Evolutionary conservation across 1,140 invertebrate species (phyloP).

Genomic region (Zaprionus inermis): DNA sequence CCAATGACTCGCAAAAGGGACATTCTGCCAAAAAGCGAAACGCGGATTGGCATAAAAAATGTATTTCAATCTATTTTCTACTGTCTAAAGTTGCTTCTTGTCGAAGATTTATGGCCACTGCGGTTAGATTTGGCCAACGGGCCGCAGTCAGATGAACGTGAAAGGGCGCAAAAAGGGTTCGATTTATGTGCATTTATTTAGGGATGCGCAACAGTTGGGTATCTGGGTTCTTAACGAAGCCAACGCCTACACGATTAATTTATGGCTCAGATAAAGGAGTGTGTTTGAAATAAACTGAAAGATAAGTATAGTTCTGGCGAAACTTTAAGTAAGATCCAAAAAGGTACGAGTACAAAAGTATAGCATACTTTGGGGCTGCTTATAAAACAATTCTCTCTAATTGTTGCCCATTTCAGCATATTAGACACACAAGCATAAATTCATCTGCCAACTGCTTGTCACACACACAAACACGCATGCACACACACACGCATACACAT

Average conservation of each 20-base stretch:
- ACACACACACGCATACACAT: slow-evolving; percentile 32
- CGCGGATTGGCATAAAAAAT: slow-evolving; percentile 64
- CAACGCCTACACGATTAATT: not conserved
- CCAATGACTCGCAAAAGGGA: slow-evolving; percentile 32
- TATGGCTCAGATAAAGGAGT: not conserved
- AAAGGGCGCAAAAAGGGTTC: slow-evolving; percentile 54
- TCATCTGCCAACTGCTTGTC: slow-evolving; percentile 49
- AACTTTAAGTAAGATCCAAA: not conserved
- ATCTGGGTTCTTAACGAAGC: slow-evolving; percentile 13
- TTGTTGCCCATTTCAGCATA: slow-evolving; percentile 1
- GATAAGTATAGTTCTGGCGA: not conserved
- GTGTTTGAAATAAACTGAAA: not conserved
- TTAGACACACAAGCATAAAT: slow-evolving; percentile 56
- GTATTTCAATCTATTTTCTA: slow-evolving; percentile 73
- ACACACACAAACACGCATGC: slow-evolving; percentile 39
- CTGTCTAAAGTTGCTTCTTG: slow-evolving; percentile 52
- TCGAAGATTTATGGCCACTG: slow-evolving; percentile 64
- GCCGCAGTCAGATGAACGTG: not conserved
- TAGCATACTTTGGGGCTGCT: not conserved
- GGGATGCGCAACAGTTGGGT: slow-evolving; percentile 58
- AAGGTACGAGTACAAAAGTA: not conserved
- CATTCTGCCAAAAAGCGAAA: slow-evolving; percentile 28
- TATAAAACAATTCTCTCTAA: not conserved
- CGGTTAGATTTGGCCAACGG: slow-evolving; percentile 66
- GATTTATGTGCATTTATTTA: slow-evolving; percentile 45